Base-by-base conservation (phyloP, 2,797 vertebrate genomes). In the Neopelma chrysocephalum region DNA sequence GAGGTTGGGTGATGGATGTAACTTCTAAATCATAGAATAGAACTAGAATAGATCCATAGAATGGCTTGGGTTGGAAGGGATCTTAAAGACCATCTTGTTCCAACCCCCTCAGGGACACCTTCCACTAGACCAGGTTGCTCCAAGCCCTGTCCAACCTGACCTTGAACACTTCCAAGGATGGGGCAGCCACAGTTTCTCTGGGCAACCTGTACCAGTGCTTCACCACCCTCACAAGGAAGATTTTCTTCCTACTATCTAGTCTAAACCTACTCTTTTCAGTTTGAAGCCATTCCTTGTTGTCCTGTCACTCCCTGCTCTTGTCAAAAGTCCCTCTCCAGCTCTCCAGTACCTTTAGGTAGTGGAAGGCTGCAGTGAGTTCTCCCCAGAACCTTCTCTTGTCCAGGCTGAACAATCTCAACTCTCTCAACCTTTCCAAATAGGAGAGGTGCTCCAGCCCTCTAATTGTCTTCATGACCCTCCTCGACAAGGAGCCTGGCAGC, bases 231-330 rank as follows among this genome's bases (percentile, higher is more conserved):
- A n/a, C 11, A 79, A 32, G 31, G 60, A 79, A 66, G 34, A 20
- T 32, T 47, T 53, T 60, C 22, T 47, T 90, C 53, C 47, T 54
- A 34, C 31, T 34, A 32, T 10, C 34, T 20, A 48, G n/a, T 36
- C 60, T 32, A 60, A 90, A 54, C 36, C 31, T 36, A 15, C 13
- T 23, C 22, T 68, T 73, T 53, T 60, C n/a, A 32, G 26, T 84
- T 36, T 53, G 31, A 36, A 0, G 0, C 34, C 5, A 0, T 84
- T 61, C 47, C 34, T 69, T 12, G 6, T 11, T 60, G 40, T 54
- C 40, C 54, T 84, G 40, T 66, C 58, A 53, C 22, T 84, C 47
- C 66, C 22, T 73, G 40, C 34, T 47, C 78, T 79, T 54, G 40
- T 66, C 40, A 36, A 29, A 54, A 60, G 40, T 66, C 53, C 34